Evolutionary conservation across 2,113 vertebrate genomes (phyloP).

Genomic region (Malurus melanocephalus): DNA sequence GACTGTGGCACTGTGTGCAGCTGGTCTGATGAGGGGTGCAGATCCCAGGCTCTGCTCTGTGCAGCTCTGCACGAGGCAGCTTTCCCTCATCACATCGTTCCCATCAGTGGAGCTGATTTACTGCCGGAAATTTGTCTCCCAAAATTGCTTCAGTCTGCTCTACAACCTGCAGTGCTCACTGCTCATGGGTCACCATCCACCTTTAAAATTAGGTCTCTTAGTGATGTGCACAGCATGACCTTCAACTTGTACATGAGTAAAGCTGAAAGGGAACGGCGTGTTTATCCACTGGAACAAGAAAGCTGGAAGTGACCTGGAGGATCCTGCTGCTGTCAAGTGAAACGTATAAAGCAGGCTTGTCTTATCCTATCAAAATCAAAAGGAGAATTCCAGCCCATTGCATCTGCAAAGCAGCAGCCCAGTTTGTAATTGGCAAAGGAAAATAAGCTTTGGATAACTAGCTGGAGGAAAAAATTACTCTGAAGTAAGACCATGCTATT

Average conservation of each 20-base stretch:
- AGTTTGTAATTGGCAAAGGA: neutral
- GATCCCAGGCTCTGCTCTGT: neutral
- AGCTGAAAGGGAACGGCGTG: conserved; percentile 30
- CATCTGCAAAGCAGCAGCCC: neutral
- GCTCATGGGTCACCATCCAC: neutral
- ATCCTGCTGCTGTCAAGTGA: conserved; percentile 38
- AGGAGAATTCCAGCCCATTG: conserved; percentile 23
- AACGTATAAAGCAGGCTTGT: conserved; percentile 27
- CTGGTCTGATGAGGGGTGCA: accelerated
- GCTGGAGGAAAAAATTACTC: neutral
- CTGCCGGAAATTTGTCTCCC: neutral
- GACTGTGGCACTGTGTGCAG: neutral
- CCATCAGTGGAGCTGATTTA: neutral
- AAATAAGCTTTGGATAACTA: conserved; percentile 2
- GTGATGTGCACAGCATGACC: neutral
- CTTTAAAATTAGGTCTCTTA: conserved; percentile 22
- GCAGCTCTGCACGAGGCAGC: neutral
- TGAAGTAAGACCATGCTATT: neutral
- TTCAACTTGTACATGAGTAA: neutral
- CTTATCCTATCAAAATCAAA: conserved; percentile 35
- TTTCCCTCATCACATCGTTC: neutral
- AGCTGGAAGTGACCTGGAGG: conserved; percentile 45
- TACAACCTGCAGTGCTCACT: neutral
- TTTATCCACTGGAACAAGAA: conserved; percentile 28
- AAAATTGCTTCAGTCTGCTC: neutral